phyloP scores from a whole-genome alignment of 2,888 invertebrate genomes.

The Drosophila atroscutellata region DNA sequence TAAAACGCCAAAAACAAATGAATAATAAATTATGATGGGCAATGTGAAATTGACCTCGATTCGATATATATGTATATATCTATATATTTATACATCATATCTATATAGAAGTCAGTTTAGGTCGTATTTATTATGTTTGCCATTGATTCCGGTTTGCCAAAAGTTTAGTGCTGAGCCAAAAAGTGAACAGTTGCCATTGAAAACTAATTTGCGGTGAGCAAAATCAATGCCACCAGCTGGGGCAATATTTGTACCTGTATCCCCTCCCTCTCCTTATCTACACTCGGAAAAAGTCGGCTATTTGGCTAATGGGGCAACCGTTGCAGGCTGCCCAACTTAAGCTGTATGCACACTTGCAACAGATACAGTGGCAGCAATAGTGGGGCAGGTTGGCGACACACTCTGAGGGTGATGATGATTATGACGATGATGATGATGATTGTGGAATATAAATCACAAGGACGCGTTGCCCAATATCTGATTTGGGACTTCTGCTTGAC shows the following conservation, averaged over 20 bases:
- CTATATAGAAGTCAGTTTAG: constrained; percentile 11
- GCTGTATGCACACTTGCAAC: constrained; percentile 43
- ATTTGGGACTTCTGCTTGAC: constrained; percentile 71
- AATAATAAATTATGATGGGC: constrained; percentile 51
- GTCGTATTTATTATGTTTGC: constrained; percentile 56
- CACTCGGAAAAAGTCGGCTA: not conserved
- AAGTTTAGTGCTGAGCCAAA: constrained; percentile 12
- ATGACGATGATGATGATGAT: constrained; percentile 11
- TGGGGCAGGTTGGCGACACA: not conserved
- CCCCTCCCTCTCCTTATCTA: not conserved
- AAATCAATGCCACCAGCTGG: constrained; percentile 1
- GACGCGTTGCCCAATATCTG: constrained; percentile 51
- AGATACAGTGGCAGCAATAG: constrained; percentile 25
- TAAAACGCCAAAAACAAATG: constrained; percentile 53
- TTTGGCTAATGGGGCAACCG: constrained; percentile 15
- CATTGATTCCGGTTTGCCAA: constrained; percentile 26
- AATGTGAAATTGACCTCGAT: constrained; percentile 18
- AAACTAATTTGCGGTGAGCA: constrained; percentile 67
- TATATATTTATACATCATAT: not conserved
- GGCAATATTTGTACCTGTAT: constrained; percentile 23
- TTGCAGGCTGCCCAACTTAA: constrained; percentile 19
- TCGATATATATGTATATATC: not conserved
- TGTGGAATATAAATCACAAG: constrained; percentile 41
- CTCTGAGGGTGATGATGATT: constrained; percentile 17
- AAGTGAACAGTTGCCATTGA: constrained; percentile 34